A percentile compares a stretch with the other conserved stretches of the same genome.
These are phyloP conservation scores for Rotaria magnacalcarata DNA, from an alignment of 2,888 invertebrate species.

Conservation along the genomic window DNA sequence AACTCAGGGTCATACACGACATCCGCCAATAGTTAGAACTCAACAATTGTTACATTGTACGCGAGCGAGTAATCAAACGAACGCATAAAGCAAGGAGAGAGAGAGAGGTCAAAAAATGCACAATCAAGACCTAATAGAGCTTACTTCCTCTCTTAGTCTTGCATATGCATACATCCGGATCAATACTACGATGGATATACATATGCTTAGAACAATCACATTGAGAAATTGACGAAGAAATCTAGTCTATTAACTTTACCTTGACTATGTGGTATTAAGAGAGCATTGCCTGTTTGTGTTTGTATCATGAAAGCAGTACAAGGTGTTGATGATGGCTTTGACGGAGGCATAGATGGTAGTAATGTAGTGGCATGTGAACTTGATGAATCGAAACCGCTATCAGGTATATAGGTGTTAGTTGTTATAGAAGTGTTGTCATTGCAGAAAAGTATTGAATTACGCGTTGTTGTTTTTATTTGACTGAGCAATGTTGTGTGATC, in stretches of 20 bases:
- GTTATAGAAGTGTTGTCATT: background rate
- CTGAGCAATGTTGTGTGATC: conserved; percentile 10
- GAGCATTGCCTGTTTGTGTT: conserved; percentile 36
- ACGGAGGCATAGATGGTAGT: background rate
- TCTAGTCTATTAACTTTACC: background rate
- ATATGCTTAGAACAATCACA: background rate
- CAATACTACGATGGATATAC: background rate
- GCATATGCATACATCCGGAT: conserved; percentile 29
- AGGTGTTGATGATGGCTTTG: background rate
- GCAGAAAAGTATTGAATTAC: conserved; percentile 8
- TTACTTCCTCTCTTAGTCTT: background rate
- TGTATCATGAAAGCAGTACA: background rate
- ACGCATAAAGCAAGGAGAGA: background rate
- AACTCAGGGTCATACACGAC: conserved; percentile 7
- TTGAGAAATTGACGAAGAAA: background rate
- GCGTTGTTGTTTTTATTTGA: background rate
- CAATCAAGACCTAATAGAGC: conserved; percentile 10
- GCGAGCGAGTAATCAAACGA: background rate
- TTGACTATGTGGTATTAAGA: background rate
- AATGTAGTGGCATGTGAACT: background rate
- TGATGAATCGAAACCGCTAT: conserved; percentile 13
- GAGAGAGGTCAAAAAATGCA: background rate
- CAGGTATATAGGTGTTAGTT: background rate
- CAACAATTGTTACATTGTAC: background rate
- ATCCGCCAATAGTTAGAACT: conserved; percentile 16